phyloP scores from a whole-genome alignment of 2,113 vertebrate genomes.

The Colinus virginianus region DNA sequence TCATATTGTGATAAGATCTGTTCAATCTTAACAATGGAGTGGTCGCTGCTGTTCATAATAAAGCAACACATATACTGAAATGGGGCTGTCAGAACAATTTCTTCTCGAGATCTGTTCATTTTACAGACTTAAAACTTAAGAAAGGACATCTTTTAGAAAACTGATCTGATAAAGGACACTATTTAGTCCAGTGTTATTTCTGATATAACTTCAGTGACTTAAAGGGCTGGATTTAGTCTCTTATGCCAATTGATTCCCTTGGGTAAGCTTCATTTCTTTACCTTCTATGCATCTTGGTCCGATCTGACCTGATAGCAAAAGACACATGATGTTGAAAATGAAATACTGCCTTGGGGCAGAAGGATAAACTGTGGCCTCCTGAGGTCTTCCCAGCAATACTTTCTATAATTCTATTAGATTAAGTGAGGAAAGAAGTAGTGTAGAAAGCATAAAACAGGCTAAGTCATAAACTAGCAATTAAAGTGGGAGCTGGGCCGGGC shows the following conservation, averaged over 20 bases:
- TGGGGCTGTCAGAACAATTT: constrained; percentile 38
- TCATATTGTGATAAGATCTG: constrained; percentile 13
- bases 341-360: constrained; percentile 70
- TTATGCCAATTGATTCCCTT: constrained; percentile 57
- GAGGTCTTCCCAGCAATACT: constrained; percentile 64
- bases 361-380: constrained; percentile 62
- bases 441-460: constrained; percentile 60
- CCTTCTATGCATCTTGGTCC: constrained; percentile 27
- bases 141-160: constrained; percentile 44
- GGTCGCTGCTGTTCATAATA: constrained; percentile 57
- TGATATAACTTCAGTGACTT: constrained; percentile 35
- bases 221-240: constrained; percentile 53
- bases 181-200: constrained; percentile 45
- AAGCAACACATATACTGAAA: constrained; percentile 40
- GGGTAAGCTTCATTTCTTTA: constrained; percentile 59
- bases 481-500: constrained; percentile 44
- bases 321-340: constrained; percentile 60
- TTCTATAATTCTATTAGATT: constrained; percentile 68
- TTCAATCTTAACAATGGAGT: constrained; percentile 37
- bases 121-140: constrained; percentile 37
- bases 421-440: constrained; percentile 28
- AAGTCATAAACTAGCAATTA: constrained; percentile 65
- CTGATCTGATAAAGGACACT: constrained; percentile 46
- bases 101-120: constrained; percentile 23
- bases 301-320: constrained; percentile 61